Evolutionary conservation across 2,113 vertebrate species (phyloP), one percentile per base, ranked within the genome.

Genomic region (Origma solitaria): DNA sequence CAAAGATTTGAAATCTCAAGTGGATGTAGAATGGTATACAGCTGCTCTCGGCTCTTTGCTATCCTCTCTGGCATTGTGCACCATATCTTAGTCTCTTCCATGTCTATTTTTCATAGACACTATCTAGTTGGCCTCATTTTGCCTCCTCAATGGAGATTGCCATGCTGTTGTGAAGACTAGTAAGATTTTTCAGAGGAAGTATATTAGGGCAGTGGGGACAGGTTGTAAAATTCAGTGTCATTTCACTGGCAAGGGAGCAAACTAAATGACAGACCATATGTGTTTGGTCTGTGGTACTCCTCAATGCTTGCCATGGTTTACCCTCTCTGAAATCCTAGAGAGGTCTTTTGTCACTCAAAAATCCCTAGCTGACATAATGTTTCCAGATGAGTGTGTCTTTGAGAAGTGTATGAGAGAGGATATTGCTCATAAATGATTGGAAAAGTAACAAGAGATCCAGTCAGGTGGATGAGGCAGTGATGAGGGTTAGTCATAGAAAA

Each of bases 1-100:
- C 68, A 79, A 94, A 89, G 77, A 49, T 90, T 53, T 89, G 70
- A 95, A 96, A 82, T 92, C 95, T 89, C 88, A 80, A 62, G 81
- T 73, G 91, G 27, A 6, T 60, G 10, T 49, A 51, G 60, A 89
- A 87, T 20, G 8, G 45, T 77, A 30, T 62, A 57, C 45, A 77
- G 75, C 64, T 25, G 2, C 38, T 91, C 42, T 94, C 38, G 2
- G 68, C 62, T 91, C 27, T 82, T 83, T 76, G 45, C 40, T 44
- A 53, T 30, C 49, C 83, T 92, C 73, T 58, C 65, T 69, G 40
- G 42, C 37, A 49, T 70, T 54, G 58, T 72, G 45, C 21, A 78
- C 47, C 15, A 12, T 2, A 1, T 66, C 33, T 70, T 86, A 66
- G 37, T 50, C 45, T 94, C 31, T 66, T 88, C 28, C 1, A 1